phyloP scores from a whole-genome alignment of 2,113 vertebrate genomes.

The Oxyura jamaicensis region DNA sequence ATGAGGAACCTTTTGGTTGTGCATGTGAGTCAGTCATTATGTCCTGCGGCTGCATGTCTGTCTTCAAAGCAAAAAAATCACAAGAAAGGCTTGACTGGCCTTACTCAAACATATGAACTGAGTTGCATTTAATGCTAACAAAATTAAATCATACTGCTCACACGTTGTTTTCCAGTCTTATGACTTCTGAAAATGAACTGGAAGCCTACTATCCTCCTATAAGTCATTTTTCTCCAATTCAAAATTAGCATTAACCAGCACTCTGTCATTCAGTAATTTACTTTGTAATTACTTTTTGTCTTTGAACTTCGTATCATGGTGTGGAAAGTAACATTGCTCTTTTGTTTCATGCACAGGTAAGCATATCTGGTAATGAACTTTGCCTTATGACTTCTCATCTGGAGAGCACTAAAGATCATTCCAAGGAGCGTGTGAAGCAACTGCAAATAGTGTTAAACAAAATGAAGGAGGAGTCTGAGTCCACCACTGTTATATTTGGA shows the following conservation, averaged over 20 bases:
- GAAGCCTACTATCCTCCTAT: neutral
- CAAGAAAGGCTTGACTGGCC: neutral
- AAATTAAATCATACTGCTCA: neutral
- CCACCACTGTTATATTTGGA: slow-evolving; percentile 89
- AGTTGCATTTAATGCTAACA: neutral
- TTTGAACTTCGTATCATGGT: fast-evolving
- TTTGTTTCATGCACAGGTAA: slow-evolving; percentile 76
- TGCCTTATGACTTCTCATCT: slow-evolving; percentile 95
- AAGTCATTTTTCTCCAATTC: neutral
- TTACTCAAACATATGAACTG: neutral
- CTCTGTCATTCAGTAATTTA: neutral
- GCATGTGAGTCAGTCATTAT: slow-evolving; percentile 77
- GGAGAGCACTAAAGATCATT: slow-evolving; percentile 90
- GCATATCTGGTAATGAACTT: slow-evolving; percentile 81
- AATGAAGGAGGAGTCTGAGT: slow-evolving; percentile 80
- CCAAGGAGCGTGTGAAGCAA: slow-evolving; percentile 86
- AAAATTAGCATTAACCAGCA: neutral
- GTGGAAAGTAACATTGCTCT: neutral
- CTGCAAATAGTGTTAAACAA: slow-evolving; percentile 79
- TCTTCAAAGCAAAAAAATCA: neutral
- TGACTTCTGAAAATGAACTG: neutral
- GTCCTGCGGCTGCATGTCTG: neutral
- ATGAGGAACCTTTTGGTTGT: slow-evolving; percentile 92
- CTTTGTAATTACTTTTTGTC: neutral
- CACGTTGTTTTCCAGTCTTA: neutral